phyloP scores from a whole-genome alignment of 2,888 invertebrate species.

The Lordiphosa fenestrarum region DNA sequence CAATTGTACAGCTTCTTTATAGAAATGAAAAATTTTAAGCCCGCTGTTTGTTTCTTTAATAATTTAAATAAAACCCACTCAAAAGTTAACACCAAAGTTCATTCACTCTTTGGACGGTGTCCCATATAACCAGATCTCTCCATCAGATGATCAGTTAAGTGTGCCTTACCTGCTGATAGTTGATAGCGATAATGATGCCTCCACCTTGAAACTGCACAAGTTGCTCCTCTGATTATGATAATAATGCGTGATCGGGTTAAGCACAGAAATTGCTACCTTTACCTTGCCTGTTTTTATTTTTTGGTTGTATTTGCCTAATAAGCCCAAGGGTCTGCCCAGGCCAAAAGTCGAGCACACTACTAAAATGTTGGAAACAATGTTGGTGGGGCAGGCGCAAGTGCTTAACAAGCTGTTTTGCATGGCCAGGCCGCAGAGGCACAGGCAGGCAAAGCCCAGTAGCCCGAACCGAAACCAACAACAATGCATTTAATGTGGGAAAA shows the following conservation, averaged over 20 bases:
- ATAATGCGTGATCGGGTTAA: slow-evolving; percentile 59
- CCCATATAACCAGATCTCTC: slow-evolving; percentile 1
- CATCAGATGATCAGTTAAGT: slow-evolving; percentile 8
- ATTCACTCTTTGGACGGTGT: not conserved
- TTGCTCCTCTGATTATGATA: slow-evolving; percentile 54
- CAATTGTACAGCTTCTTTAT: too few relatives aligned
- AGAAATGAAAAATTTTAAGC: too few relatives aligned
- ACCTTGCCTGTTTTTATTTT: slow-evolving; percentile 32
- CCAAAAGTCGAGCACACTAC: slow-evolving; percentile 59
- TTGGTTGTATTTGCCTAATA: slow-evolving; percentile 59
- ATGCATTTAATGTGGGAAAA: slow-evolving; percentile 78
- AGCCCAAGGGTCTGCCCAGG: slow-evolving; percentile 36
- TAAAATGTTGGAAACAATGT: slow-evolving; percentile 10
- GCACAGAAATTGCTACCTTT: slow-evolving; percentile 57
- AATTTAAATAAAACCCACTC: too few relatives aligned
- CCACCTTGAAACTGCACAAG: slow-evolving; percentile 1
- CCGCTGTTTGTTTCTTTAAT: too few relatives aligned
- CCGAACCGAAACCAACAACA: slow-evolving; percentile 41
- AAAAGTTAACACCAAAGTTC: not conserved
- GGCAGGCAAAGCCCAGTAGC: slow-evolving; percentile 56
- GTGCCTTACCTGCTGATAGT: slow-evolving; percentile 22
- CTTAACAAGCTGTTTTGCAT: slow-evolving; percentile 78
- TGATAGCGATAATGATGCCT: slow-evolving; percentile 40
- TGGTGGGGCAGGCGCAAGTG: slow-evolving; percentile 53
- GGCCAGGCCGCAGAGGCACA: slow-evolving; percentile 37